phyloP scores from a whole-genome alignment of 2,888 invertebrate species.

The Eupithecia abbreviata region DNA sequence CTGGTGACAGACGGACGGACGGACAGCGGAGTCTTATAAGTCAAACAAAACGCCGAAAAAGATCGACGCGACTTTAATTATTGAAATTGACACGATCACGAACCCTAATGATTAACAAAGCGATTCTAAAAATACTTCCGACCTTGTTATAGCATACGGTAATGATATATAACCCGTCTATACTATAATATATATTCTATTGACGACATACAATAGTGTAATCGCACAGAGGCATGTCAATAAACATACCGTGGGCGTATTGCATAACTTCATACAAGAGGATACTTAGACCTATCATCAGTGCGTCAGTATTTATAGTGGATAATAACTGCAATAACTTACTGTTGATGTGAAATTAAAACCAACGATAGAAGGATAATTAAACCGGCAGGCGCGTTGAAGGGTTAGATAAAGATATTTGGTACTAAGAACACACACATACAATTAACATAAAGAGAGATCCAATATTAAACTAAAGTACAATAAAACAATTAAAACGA shows the following conservation, averaged over 20 bases:
- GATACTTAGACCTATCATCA: background rate
- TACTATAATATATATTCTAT: background rate
- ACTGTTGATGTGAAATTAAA: background rate
- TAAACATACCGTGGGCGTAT: conserved; percentile 50
- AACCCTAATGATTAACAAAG: background rate
- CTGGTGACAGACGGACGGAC: no score
- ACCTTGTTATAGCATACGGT: background rate
- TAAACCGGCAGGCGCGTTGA: background rate
- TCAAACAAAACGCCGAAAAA: no score
- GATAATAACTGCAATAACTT: conserved; percentile 2
- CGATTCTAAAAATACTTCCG: conserved; percentile 1
- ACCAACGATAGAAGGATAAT: background rate
- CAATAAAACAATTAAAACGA: no score
- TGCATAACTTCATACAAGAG: conserved; percentile 30
- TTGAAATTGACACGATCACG: background rate
- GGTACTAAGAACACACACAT: no score
- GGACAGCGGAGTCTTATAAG: no score
- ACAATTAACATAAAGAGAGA: no score
- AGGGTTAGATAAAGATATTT: no score
- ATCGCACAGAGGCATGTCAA: conserved; percentile 44
- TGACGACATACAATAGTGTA: conserved; percentile 3
- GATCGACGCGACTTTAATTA: background rate
- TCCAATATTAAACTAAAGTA: no score
- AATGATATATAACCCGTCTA: conserved; percentile 22
- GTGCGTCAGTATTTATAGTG: background rate